These are phyloP conservation scores for Camponotus floridanus DNA, from an alignment of 1,140 invertebrate species.

Conservation along the genomic window DNA sequence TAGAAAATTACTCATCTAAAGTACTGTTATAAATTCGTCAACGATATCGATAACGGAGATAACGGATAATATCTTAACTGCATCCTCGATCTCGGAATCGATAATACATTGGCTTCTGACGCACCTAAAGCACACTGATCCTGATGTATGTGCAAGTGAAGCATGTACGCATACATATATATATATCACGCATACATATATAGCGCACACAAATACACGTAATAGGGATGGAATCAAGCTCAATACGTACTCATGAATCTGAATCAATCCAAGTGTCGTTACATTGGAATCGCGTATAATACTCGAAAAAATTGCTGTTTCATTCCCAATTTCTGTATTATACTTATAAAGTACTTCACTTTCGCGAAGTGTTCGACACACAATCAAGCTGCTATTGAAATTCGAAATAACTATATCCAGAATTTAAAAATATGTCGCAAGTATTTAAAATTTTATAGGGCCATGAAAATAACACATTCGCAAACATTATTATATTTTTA, in stretches of 20 bases:
- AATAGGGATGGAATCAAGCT: conserved; percentile 43
- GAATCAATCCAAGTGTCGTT: conserved; percentile 49
- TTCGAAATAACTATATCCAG: background rate
- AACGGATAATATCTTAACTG: conserved; percentile 34
- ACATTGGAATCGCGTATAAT: conserved; percentile 25
- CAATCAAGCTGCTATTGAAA: conserved; percentile 50
- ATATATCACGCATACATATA: too few relatives aligned
- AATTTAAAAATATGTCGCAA: conserved; percentile 2
- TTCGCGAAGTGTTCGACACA: conserved; percentile 15
- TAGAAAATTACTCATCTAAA: background rate
- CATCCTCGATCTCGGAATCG: conserved; percentile 61
- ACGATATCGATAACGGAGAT: conserved; percentile 22
- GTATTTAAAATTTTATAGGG: background rate
- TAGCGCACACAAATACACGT: background rate
- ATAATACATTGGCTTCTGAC: conserved; percentile 57
- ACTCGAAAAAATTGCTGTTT: conserved; percentile 49
- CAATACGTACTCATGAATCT: conserved; percentile 51
- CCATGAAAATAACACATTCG: background rate
- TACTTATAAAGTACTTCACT: conserved; percentile 31
- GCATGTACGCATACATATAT: background rate
- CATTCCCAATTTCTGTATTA: conserved; percentile 21
- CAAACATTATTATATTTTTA: background rate
- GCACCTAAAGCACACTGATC: conserved; percentile 47
- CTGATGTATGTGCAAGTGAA: conserved; percentile 12
- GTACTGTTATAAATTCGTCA: background rate